A percentile compares a stretch with the other conserved stretches of the same genome.
Evolutionary conservation across 2,888 invertebrate species (phyloP).

Genomic region (Parnassius glacialis): DNA sequence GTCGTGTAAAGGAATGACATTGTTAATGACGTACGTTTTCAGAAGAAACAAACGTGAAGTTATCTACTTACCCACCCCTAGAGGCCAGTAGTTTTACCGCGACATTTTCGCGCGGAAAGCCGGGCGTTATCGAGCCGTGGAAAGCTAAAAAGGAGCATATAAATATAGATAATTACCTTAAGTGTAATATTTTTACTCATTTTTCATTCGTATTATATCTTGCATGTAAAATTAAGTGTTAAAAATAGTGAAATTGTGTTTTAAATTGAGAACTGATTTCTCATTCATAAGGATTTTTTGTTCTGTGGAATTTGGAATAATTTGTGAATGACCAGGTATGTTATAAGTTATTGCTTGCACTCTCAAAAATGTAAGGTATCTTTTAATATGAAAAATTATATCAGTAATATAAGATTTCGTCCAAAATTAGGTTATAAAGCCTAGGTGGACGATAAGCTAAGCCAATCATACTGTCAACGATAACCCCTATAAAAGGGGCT

Average conservation of each 20-base stretch:
- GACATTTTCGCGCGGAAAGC: constrained; percentile 82
- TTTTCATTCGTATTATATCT: constrained; percentile 31
- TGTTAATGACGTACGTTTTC: constrained; percentile 61
- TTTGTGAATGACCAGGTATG: constrained; percentile 79
- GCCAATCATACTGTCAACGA: constrained; percentile 64
- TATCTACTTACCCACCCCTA: constrained; percentile 54
- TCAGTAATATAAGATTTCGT: constrained; percentile 41
- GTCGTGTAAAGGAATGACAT: constrained; percentile 43
- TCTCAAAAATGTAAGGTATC: constrained; percentile 41
- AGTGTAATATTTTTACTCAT: constrained; percentile 31
- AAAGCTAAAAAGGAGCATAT: constrained; percentile 67
- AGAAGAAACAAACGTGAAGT: constrained; percentile 79
- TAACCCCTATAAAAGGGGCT: constrained; percentile 42
- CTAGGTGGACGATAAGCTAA: constrained; percentile 73
- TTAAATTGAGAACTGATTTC: constrained; percentile 45
- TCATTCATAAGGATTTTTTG: constrained; percentile 57
- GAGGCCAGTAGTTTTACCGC: constrained; percentile 73
- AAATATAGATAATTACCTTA: constrained; percentile 42
- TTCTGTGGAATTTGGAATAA: constrained; percentile 58
- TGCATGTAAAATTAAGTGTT: constrained; percentile 44
- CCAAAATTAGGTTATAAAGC: constrained; percentile 74
- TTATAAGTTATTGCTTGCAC: constrained; percentile 39
- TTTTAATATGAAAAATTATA: constrained; percentile 30
- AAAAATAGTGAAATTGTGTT: constrained; percentile 46
- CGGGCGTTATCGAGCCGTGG: constrained; percentile 80